A percentile compares a stretch with the other conserved stretches of the same genome.
Conservation (phyloP, 1,140 invertebrate species). For the Octopus bimaculoides region DNA sequence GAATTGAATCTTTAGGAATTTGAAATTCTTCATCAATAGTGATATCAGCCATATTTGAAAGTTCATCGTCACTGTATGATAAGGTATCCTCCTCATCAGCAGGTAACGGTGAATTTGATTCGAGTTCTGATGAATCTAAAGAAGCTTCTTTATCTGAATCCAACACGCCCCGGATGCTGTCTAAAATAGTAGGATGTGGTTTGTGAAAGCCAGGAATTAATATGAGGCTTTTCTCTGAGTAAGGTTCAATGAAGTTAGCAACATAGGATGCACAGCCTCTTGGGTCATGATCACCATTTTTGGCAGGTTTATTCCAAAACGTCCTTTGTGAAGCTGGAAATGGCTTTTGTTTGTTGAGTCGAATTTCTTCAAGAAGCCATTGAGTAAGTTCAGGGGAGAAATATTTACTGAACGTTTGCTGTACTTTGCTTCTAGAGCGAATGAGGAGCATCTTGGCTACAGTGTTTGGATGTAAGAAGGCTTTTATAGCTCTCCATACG, state of each 20-base stretch:
- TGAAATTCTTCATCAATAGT: conserved; percentile 11
- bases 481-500: conserved; percentile 52
- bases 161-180: conserved; percentile 24
- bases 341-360: conserved; percentile 45
- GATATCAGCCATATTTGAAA: background rate
- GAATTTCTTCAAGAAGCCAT: conserved; percentile 52
- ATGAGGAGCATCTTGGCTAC: conserved; percentile 44
- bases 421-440: conserved; percentile 40
- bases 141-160: background rate
- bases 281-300: conserved; percentile 42
- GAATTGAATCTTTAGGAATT: conserved; percentile 8
- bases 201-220: conserved; percentile 24
- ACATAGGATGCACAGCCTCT: conserved; percentile 48
- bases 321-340: conserved; percentile 35
- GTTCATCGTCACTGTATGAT: background rate
- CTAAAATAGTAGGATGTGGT: conserved; percentile 51
- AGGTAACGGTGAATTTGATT: background rate
- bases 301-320: conserved; percentile 46
- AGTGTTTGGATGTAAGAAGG: conserved; percentile 46
- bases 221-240: conserved; percentile 13
- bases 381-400: conserved; percentile 44
- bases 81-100: background rate
- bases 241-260: conserved; percentile 36
- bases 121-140: background rate
- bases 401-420: conserved; percentile 36